phyloP scores from a whole-genome alignment of 2,888 invertebrate genomes.

The Eupithecia insigniata region DNA sequence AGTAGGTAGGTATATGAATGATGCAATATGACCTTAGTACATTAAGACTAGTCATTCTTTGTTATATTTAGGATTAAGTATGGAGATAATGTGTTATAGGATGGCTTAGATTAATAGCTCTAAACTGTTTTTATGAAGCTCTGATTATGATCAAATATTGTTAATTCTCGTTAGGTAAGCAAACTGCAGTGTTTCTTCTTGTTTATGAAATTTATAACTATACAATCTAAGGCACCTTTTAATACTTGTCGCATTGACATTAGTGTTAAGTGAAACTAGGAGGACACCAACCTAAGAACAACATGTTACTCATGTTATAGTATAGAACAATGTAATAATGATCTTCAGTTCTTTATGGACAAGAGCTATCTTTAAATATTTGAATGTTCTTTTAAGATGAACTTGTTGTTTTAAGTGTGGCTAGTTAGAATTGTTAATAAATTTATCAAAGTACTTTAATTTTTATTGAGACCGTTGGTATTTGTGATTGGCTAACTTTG shows the following conservation, averaged over 20 bases:
- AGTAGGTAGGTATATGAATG: neutral
- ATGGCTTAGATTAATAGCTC: neutral
- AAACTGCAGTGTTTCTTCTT: neutral
- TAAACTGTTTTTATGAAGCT: neutral
- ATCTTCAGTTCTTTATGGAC: neutral
- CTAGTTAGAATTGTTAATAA: neutral
- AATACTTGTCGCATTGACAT: neutral
- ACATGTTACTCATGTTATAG: neutral
- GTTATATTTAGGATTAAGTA: neutral
- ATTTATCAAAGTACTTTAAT: neutral
- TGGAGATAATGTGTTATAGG: neutral
- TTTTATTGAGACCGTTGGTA: neutral
- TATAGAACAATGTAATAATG: neutral
- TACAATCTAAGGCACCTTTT: neutral
- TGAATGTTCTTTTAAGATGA: neutral
- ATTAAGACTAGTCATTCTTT: conserved; percentile 3
- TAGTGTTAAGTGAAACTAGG: neutral
- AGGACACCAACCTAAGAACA: no score
- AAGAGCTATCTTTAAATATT: neutral
- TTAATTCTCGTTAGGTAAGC: neutral
- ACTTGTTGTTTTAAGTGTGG: neutral
- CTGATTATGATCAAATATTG: neutral
- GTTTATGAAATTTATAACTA: neutral
- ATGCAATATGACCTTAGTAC: neutral
- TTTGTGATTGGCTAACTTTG: neutral